Evolutionary conservation across 2,797 vertebrate genomes (phyloP), one percentile per base, ranked within the genome.

Genomic region (Liasis olivaceus): DNA sequence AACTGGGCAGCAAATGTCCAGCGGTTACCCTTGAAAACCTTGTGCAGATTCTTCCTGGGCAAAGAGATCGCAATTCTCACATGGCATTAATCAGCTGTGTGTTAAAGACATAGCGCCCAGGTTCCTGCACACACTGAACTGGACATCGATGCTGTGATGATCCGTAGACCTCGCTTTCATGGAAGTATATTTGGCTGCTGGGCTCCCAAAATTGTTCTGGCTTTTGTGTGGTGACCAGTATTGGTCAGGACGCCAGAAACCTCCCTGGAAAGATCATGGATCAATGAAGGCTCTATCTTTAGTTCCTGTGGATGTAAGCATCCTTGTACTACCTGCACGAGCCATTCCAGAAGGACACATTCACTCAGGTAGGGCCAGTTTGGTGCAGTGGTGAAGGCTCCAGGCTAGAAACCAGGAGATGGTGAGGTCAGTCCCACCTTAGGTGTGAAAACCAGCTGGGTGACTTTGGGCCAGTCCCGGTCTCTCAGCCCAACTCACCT

Each of bases 191-290:
- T 24, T 24, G 6, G 24, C 11, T 88, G 8, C 56, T 54, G 51
- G 47, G 58, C 58, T 77, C 66, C 28, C 4, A 59, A 60, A 85
- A 90, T 94, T 91, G 87, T 72, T 1, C 90, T 63, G 60, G 3
- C 60, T 88, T 63, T 9, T 88, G 13, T 88, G 13, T n/a, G 60
- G 31, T 26, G 12, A 15, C 22, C 60, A 59, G 0, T 54, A 0
- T 91, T 92, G 91, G 7, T 72, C n/a, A 1, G 9, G 72, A 13
- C 1, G 0, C 88, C 63, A 91, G 88, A 87, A 66, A 84, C 28
- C 64, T 85, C 0, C 0, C 20, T 54, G 87, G 58, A 77, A 5
- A n/a, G 93, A 56, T 51, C 31, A 36, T 1, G 90, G 14, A 17
- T 47, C 13, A 87, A 31, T 62, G 28, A 28, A 63, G 42, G 20